phyloP scores from a whole-genome alignment of 2,888 invertebrate species.

The Labia minor region DNA sequence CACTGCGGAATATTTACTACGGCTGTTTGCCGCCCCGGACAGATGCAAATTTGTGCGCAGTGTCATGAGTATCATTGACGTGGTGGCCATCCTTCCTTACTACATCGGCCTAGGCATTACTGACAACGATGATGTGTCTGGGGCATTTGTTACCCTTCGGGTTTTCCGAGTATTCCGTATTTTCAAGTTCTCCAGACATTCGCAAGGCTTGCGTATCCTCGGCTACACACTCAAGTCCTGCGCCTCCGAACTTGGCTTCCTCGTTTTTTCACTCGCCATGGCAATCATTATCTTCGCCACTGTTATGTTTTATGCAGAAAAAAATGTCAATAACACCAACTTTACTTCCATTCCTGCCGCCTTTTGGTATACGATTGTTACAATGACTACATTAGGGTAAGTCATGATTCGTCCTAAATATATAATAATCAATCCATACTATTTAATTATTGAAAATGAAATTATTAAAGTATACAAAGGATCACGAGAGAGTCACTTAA shows the following conservation, averaged over 20 bases:
- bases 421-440: too few species aligned
- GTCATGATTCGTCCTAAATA: conserved; percentile 41
- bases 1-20: conserved; percentile 91
- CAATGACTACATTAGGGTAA: conserved; percentile 99
- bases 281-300: conserved; percentile 99
- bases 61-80: conserved; percentile 99
- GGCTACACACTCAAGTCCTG: conserved; percentile 99
- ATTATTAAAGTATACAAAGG: too few species aligned
- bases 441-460: too few species aligned
- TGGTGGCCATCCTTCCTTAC: conserved; percentile 97
- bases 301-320: conserved; percentile 99
- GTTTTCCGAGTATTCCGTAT: conserved; percentile 99
- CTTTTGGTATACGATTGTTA: conserved; percentile 99
- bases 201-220: conserved; percentile 94
- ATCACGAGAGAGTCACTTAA: too few species aligned
- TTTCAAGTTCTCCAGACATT: conserved; percentile 99
- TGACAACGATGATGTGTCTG: conserved; percentile 97
- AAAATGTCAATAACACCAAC: conserved; percentile 91
- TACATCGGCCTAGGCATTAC: conserved; percentile 96
- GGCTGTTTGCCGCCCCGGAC: conserved; percentile 96
- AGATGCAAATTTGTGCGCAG: conserved; percentile 94
- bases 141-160: conserved; percentile 95
- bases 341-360: conserved; percentile 99
- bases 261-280: conserved; percentile 98
- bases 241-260: conserved; percentile 96